phyloP scores from a whole-genome alignment of 2,797 vertebrate species.

The Cryptoblepharus egeriae region DNA sequence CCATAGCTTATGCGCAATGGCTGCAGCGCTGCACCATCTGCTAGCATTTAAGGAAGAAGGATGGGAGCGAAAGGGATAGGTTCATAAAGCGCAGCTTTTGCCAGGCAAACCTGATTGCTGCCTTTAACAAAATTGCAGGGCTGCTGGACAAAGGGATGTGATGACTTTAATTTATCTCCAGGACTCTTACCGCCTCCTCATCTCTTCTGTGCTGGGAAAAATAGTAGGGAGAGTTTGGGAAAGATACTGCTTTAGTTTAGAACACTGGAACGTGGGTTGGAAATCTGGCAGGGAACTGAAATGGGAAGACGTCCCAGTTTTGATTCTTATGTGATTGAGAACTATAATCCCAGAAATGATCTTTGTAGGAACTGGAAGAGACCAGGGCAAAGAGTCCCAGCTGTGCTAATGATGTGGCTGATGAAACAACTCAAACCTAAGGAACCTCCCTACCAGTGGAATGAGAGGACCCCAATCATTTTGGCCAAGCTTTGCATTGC shows the following conservation, averaged over 20 bases:
- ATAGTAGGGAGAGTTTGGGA: slow-evolving; percentile 20
- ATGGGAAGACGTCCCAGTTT: neutral
- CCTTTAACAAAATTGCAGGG: slow-evolving; percentile 66
- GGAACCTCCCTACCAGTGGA: neutral
- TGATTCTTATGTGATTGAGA: neutral
- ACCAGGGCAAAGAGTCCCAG: neutral
- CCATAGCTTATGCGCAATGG: slow-evolving; percentile 40
- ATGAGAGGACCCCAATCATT: slow-evolving; percentile 20
- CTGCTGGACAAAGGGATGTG: slow-evolving; percentile 63
- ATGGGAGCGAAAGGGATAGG: slow-evolving; percentile 42
- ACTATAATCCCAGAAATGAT: neutral
- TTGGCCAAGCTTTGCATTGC: neutral
- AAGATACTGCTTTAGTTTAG: neutral
- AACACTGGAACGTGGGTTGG: neutral
- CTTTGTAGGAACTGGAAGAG: neutral
- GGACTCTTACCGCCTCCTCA: neutral
- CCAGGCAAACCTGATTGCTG: slow-evolving; percentile 55
- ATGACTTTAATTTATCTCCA: slow-evolving; percentile 64
- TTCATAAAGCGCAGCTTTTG: slow-evolving; percentile 55
- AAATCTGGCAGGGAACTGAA: neutral
- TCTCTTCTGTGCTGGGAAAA: neutral
- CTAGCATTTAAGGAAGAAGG: slow-evolving; percentile 50
- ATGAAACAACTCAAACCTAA: neutral
- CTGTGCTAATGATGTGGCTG: neutral
- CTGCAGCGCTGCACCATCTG: slow-evolving; percentile 54